phyloP scores from a whole-genome alignment of 2,797 vertebrate genomes.

The Crax fasciolata region DNA sequence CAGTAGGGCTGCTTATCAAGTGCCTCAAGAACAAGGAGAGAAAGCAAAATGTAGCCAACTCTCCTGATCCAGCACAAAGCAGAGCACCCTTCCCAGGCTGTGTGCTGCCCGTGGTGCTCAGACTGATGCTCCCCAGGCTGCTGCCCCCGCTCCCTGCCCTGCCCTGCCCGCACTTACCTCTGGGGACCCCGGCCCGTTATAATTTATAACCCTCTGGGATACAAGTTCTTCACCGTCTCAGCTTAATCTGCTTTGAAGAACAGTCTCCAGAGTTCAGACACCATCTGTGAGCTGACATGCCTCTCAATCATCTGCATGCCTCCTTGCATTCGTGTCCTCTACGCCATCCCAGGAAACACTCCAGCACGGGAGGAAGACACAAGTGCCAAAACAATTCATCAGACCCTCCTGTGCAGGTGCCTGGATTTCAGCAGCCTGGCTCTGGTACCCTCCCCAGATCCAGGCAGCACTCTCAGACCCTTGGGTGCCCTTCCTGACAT shows the following conservation, averaged over 20 bases:
- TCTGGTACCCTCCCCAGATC: neutral
- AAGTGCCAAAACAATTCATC: neutral
- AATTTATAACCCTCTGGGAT: neutral
- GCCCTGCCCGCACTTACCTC: neutral
- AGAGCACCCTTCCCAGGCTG: neutral
- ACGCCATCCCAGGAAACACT: neutral
- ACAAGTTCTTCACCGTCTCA: neutral
- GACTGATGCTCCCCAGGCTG: neutral
- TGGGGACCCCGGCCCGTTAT: neutral
- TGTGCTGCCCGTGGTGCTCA: rapidly evolving
- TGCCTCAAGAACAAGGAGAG: neutral
- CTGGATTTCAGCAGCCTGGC: neutral
- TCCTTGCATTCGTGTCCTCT: neutral
- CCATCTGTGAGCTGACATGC: neutral
- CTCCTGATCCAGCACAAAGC: neutral
- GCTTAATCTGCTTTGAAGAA: neutral
- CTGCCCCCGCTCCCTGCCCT: neutral
- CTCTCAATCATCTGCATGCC: neutral
- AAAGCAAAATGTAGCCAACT: neutral
- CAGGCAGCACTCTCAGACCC: neutral
- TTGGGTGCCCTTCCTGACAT: neutral
- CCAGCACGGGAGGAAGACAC: neutral
- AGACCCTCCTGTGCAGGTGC: neutral
- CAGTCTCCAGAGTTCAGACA: neutral
- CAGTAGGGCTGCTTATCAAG: neutral